Conservation (phyloP, 2,888 invertebrate species). For the Anagyrus pseudococci region DNA sequence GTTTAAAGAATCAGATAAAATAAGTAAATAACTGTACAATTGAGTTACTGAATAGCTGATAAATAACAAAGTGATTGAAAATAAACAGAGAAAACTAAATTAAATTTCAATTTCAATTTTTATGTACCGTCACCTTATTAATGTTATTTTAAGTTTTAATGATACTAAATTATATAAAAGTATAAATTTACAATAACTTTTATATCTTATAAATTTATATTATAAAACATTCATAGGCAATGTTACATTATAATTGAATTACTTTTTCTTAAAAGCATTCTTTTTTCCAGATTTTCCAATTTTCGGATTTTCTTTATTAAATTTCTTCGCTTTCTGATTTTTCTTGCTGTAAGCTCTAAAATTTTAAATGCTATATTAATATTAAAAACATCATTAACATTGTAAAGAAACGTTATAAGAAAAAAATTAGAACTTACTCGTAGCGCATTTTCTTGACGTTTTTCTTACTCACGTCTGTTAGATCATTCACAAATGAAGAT, state of each 20-base stretch:
- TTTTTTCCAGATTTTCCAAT: conserved; percentile 29
- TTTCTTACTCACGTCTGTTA: conserved; percentile 80
- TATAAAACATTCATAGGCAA: too few species aligned
- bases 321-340: conserved; percentile 45
- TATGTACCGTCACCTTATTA: too few species aligned
- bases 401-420: neutral
- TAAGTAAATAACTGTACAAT: conserved; percentile 59
- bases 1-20: conserved; percentile 59
- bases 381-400: neutral
- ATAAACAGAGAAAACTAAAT: too few species aligned
- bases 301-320: conserved; percentile 37
- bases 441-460: conserved; percentile 79
- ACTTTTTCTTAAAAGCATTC: too few species aligned
- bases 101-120: too few species aligned
- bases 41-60: conserved; percentile 40
- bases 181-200: too few species aligned
- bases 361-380: conserved; percentile 11
- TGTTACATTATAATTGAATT: too few species aligned
- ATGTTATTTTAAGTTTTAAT: too few species aligned
- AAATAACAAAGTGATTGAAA: conserved; percentile 31
- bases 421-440: conserved; percentile 59
- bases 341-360: conserved; percentile 52
- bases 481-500: conserved; percentile 82
- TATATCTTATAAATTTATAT: too few species aligned
- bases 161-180: too few species aligned